These are phyloP conservation scores for Drosophila ohnishii DNA, from an alignment of 1,140 invertebrate species.

Conservation along the genomic window DNA sequence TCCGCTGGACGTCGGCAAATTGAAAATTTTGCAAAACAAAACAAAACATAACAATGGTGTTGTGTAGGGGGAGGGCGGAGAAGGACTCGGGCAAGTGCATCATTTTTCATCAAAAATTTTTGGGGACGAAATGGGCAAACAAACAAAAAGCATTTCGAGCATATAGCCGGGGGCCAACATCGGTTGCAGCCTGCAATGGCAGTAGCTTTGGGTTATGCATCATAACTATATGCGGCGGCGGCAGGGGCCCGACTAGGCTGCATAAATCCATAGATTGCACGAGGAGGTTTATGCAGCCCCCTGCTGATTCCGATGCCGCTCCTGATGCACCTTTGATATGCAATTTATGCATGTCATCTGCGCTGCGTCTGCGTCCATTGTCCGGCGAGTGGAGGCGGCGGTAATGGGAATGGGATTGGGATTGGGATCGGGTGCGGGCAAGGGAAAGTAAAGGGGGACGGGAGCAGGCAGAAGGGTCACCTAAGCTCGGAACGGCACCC, in stretches of 20 bases:
- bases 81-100: conserved; percentile 63
- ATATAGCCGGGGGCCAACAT: conserved; percentile 52
- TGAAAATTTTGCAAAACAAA: conserved; percentile 77
- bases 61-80: background rate
- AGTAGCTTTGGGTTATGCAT: conserved; percentile 74
- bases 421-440: background rate
- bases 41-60: conserved; percentile 72
- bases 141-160: conserved; percentile 71
- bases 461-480: background rate
- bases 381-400: conserved; percentile 14
- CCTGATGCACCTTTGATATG: conserved; percentile 78
- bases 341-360: conserved; percentile 80
- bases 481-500: conserved; percentile 62
- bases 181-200: conserved; percentile 42
- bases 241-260: conserved; percentile 45
- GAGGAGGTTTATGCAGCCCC: conserved; percentile 20
- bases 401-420: background rate
- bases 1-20: conserved; percentile 74
- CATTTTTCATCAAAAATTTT: conserved; percentile 70
- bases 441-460: background rate
- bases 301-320: conserved; percentile 37
- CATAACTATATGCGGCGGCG: conserved; percentile 63
- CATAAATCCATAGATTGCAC: conserved; percentile 79
- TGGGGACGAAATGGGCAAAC: conserved; percentile 37
- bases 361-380: conserved; percentile 66